Conservation (phyloP, 2,888 invertebrate genomes). For the Apodemia hepburni region DNA sequence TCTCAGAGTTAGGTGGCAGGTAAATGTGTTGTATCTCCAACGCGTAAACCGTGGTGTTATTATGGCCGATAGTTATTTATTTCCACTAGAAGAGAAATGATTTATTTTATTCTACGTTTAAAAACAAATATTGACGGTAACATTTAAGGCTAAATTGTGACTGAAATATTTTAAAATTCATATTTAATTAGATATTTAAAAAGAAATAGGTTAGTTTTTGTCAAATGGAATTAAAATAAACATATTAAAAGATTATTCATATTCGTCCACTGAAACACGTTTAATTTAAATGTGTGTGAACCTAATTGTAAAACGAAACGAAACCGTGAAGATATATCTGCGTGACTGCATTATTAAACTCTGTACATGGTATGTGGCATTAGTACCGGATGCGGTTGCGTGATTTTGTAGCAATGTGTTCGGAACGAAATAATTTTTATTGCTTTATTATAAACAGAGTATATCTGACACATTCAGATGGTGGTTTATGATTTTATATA, state of each 20-base stretch:
- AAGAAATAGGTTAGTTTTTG: too few species aligned
- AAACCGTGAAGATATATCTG: constrained; percentile 48
- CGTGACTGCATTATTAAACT: constrained; percentile 61
- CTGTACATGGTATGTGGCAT: constrained; percentile 7
- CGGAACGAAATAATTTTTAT: neutral
- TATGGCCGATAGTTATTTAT: too few species aligned
- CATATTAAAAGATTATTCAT: neutral
- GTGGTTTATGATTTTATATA: neutral
- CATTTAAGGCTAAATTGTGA: too few species aligned
- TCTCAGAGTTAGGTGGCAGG: too few species aligned
- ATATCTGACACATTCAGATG: neutral
- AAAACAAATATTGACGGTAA: too few species aligned
- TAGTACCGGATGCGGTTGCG: constrained; percentile 8
- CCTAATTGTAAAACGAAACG: constrained; percentile 34
- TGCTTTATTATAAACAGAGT: neutral
- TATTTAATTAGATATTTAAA: too few species aligned
- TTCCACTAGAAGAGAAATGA: too few species aligned
- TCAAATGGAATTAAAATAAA: neutral
- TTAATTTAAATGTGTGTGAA: constrained; percentile 8
- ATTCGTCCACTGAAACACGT: neutral
- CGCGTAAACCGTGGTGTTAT: too few species aligned
- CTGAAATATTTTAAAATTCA: too few species aligned
- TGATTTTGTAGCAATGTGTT: constrained; percentile 4
- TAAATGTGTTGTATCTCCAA: too few species aligned
- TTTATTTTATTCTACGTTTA: too few species aligned